Evolutionary conservation across 2,113 vertebrate genomes (phyloP).

Genomic region (Xyrauchen texanus): DNA sequence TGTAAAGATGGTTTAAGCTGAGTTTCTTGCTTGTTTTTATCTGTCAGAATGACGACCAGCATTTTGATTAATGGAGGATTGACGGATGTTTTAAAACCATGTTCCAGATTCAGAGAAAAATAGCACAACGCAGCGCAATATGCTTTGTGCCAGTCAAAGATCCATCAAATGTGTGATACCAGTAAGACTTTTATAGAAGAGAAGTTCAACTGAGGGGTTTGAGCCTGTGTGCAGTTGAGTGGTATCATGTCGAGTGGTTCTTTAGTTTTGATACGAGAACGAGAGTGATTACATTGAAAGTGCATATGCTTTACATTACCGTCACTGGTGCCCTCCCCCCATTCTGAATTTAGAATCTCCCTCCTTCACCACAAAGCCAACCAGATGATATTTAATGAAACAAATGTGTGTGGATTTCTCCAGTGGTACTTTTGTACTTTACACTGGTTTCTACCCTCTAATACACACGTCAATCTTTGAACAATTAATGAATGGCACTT

Average conservation of each 20-base stretch:
- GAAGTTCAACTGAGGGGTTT: background rate
- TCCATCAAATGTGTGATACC: too few species aligned
- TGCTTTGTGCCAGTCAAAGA: too few species aligned
- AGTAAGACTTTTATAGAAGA: too few species aligned
- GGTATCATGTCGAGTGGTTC: conserved; percentile 54
- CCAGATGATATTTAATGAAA: conserved; percentile 24
- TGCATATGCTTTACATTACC: conserved; percentile 70
- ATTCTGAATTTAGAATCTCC: conserved; percentile 37
- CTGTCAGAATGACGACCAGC: too few species aligned
- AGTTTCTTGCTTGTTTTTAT: too few species aligned
- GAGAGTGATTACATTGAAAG: conserved; percentile 61
- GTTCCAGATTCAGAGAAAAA: too few species aligned
- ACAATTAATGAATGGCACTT: conserved; percentile 8
- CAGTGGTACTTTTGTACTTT: background rate
- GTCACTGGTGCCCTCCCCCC: conserved; percentile 50
- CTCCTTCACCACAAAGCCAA: conserved; percentile 28
- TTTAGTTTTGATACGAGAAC: conserved; percentile 67
- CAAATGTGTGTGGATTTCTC: conserved; percentile 8
- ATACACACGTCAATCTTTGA: background rate
- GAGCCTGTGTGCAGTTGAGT: background rate
- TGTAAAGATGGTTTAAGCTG: too few species aligned
- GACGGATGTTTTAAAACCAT: too few species aligned
- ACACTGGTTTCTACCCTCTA: background rate
- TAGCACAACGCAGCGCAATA: too few species aligned
- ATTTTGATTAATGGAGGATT: too few species aligned